Evolutionary conservation across 2,113 vertebrate species (phyloP).

Genomic region (Synchiropus splendidus): DNA sequence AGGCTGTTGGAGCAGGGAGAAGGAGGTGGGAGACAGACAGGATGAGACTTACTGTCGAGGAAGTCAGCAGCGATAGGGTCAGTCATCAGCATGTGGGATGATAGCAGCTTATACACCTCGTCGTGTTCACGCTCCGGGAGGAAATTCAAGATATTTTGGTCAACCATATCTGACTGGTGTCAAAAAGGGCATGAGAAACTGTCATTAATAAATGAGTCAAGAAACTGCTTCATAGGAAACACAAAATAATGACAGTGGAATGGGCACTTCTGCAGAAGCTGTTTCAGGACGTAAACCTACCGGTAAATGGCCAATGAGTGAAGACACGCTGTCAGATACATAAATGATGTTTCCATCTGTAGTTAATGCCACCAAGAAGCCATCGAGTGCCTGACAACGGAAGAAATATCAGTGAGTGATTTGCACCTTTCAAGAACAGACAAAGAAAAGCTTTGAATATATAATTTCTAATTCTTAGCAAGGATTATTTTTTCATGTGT

Average conservation of each 20-base stretch:
- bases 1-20: no score
- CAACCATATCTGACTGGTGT: conserved; percentile 87
- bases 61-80: conserved; percentile 71
- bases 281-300: conserved; percentile 84
- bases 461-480: no score
- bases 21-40: not conserved
- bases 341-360: conserved; percentile 88
- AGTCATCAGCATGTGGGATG: conserved; percentile 71
- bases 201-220: not conserved
- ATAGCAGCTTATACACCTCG: conserved; percentile 80
- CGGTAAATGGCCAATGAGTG: conserved; percentile 85
- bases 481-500: no score
- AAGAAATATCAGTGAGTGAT: conserved; percentile 1
- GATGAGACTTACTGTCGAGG: conserved; percentile 69
- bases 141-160: conserved; percentile 89
- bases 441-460: no score
- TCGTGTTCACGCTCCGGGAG: conserved; percentile 84
- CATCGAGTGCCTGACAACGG: conserved; percentile 78
- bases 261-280: no score
- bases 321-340: conserved; percentile 78
- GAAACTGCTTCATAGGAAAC: no score
- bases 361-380: conserved; percentile 82
- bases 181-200: conserved; percentile 48
- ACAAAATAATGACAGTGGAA: no score
- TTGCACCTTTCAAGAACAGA: not conserved